Base-by-base conservation (phyloP, 2,888 invertebrate species). In the Drosophila lacicola region DNA sequence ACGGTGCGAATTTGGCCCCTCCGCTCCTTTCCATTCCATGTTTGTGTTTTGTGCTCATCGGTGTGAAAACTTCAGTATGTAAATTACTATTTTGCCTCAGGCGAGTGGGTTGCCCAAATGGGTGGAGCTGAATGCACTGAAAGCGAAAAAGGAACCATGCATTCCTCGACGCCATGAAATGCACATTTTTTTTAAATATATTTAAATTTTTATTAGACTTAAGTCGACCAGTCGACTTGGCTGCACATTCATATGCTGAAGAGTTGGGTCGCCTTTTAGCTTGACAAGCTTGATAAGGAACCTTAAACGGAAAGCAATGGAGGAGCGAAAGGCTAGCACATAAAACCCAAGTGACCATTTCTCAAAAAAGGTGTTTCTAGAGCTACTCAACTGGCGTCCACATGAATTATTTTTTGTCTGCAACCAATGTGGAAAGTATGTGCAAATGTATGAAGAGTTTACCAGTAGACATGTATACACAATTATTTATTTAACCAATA, bases 1-100 rank as follows among this genome's bases (percentile, higher is more conserved):
- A 57, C 55, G 64, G 44, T 61, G 72, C 63, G 33, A 54, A 63
- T 55, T 64, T 64, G 62, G 65, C 41, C 54, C 17, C 61, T 17
- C 49, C 62, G 44, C 41, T 57, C 50, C 51, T 46, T 50, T 14
- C 17, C 57, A 13, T 45, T 21, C 13, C 54, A 33, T 77, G 74
- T 74, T 78, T 81, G 73, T 73, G 77, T 73, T 80, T 68, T 55
- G 50, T 82, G 78, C 47, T 81, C 79, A 78, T 47, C 84, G 84
- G 69, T 67, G 84, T 69, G 81, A 78, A 81, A 81, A 84, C 78
- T 75, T 75, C 67, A 75, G 84, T 82, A 82, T 82, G 84, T 65
- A 82, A 82, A 82, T 84, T 84, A 82, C 73, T 81, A 78, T 81
- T 82, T 81, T 78, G 42, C 63, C 55, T 44, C 63, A 60, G 69